These are phyloP conservation scores for Tetragonula clypearis DNA, from an alignment of 1,140 invertebrate species.

Conservation along the genomic window DNA sequence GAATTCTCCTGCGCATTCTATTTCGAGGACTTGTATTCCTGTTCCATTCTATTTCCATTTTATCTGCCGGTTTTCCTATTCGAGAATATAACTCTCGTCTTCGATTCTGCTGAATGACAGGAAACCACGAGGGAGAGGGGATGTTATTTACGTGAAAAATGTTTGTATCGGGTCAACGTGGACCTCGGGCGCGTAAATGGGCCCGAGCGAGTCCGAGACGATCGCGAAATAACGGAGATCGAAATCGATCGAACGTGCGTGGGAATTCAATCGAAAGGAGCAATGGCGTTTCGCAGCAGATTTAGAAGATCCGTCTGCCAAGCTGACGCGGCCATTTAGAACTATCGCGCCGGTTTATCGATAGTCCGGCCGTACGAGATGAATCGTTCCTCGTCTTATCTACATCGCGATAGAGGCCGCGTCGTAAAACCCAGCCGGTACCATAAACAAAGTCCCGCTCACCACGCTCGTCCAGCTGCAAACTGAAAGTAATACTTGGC, in stretches of 20 bases:
- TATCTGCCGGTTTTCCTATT: background rate
- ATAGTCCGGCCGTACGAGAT: background rate
- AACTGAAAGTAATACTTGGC: too few relatives aligned
- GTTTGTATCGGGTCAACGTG: background rate
- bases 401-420: conserved; percentile 8
- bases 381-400: conserved; percentile 31
- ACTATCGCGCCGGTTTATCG: conserved; percentile 12
- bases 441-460: conserved; percentile 20
- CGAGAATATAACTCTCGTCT: background rate
- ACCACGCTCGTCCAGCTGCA: too few relatives aligned
- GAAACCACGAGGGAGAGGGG: background rate
- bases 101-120: background rate
- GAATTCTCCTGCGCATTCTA: background rate
- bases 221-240: background rate
- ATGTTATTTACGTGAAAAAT: too few relatives aligned
- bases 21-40: background rate
- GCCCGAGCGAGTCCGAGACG: background rate
- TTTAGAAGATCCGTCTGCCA: conserved; percentile 5
- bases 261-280: background rate
- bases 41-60: background rate
- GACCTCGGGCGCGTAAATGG: background rate
- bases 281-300: background rate
- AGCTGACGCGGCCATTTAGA: background rate
- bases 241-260: background rate
- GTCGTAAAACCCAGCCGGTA: conserved; percentile 21